Evolutionary conservation across 2,888 invertebrate genomes (phyloP).

Genomic region (Drosophila paucipuncta): DNA sequence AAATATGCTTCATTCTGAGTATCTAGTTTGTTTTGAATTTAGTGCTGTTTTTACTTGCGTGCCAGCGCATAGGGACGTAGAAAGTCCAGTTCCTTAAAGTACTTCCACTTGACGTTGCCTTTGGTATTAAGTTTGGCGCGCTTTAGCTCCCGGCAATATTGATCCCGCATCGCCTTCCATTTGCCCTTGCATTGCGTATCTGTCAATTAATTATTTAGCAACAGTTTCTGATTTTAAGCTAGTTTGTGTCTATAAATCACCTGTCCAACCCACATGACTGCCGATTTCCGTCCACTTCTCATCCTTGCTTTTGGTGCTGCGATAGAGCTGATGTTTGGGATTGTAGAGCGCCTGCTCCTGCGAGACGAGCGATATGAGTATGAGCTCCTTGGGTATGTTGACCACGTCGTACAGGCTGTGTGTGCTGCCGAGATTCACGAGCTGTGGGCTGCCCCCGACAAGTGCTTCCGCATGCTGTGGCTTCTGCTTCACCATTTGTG

Average conservation of each 20-base stretch:
- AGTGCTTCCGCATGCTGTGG: constrained; percentile 37
- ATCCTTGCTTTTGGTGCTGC: constrained; percentile 80
- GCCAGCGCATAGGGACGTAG: constrained; percentile 82
- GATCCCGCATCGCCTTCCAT: constrained; percentile 84
- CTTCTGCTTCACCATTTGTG: constrained; percentile 47
- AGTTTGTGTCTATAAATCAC: constrained; percentile 50
- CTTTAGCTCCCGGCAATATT: constrained; percentile 84
- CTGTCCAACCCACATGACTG: constrained; percentile 79
- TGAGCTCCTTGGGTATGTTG: constrained; percentile 77
- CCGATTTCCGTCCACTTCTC: constrained; percentile 82
- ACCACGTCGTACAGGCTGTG: constrained; percentile 63
- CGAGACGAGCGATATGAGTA: constrained; percentile 79
- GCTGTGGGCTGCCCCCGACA: constrained; percentile 33
- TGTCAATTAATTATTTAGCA: constrained; percentile 24
- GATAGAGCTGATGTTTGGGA: constrained; percentile 82
- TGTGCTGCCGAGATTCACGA: constrained; percentile 68
- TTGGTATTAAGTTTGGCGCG: constrained; percentile 80
- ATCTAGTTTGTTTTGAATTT: neutral
- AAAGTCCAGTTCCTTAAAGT: constrained; percentile 82
- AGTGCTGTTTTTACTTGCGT: constrained; percentile 67
- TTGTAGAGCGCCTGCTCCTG: constrained; percentile 83
- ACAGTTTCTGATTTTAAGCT: neutral
- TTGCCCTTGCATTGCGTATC: constrained; percentile 83
- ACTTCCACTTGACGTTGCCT: constrained; percentile 83
- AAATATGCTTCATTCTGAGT: neutral